phyloP scores from a whole-genome alignment of 2,797 vertebrate genomes.

The Rallus crepitans region DNA sequence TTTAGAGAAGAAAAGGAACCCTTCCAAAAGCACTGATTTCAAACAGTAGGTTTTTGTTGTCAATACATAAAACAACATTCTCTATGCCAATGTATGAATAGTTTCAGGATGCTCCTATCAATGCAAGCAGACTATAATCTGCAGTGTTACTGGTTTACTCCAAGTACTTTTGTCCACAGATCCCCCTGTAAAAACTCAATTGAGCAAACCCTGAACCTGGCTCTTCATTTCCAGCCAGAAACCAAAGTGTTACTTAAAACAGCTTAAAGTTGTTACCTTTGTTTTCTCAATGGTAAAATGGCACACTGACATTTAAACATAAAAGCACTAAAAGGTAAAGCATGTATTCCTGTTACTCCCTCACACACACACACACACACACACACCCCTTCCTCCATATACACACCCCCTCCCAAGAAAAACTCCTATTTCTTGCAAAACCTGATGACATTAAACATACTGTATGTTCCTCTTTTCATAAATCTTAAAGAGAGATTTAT shows the following conservation, averaged over 20 bases:
- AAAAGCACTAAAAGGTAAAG: background rate
- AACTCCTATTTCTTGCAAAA: background rate
- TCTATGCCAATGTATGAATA: background rate
- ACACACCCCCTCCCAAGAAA: background rate
- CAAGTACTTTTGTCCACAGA: background rate
- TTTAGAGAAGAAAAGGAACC: background rate
- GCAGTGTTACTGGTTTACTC: background rate
- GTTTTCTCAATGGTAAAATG: no score
- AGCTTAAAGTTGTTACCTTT: background rate
- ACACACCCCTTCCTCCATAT: background rate
- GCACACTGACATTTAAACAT: background rate
- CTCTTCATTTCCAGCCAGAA: background rate
- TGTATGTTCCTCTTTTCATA: background rate
- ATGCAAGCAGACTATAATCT: background rate
- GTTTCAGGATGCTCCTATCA: background rate
- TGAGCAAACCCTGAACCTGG: background rate
- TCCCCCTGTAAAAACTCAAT: background rate
- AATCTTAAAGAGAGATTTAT: background rate
- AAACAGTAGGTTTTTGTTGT: background rate
- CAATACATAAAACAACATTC: background rate
- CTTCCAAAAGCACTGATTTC: background rate
- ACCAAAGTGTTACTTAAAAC: background rate
- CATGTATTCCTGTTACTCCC: accelerated
- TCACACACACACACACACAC: no score
- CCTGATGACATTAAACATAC: accelerated